Evolutionary conservation across 2,888 invertebrate genomes (phyloP), one percentile per base, ranked within the genome.

Genomic region (Subacronicta megacephala): DNA sequence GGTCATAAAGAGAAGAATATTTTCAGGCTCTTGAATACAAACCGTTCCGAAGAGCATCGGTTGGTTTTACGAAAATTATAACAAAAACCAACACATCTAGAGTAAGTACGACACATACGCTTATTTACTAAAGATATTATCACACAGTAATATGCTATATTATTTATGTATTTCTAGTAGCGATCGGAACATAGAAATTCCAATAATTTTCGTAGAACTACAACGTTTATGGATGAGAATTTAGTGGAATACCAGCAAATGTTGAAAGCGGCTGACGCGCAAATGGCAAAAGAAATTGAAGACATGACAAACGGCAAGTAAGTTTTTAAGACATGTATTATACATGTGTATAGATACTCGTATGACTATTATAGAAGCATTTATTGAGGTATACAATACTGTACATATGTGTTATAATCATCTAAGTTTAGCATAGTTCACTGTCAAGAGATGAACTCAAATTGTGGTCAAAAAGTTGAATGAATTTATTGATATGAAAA

Each of bases 301-400:
- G 96, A 96, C 72, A 97, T 98, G 96, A 96, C 97, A n/a, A 95
- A 97, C 63, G 97, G 97, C 58, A 97, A 97, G 93, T 94, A 81
- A 71, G 90, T 84, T 55, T 23, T 16, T 0, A 15, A 17, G 10
- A 17, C 12, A 12, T 12, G n/a, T n/a, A n/a, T n/a, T n/a, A n/a
- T n/a, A n/a, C n/a, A n/a, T n/a, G n/a, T n/a, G n/a, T n/a, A n/a
- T n/a, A n/a, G n/a, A n/a, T n/a, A n/a, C n/a, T n/a, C n/a, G n/a
- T n/a, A n/a, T n/a, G n/a, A n/a, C n/a, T n/a, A n/a, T n/a, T n/a
- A n/a, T n/a, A n/a, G n/a, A n/a, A n/a, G n/a, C n/a, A n/a, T n/a
- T n/a, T n/a, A n/a, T n/a, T n/a, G n/a, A n/a, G n/a, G n/a, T n/a
- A n/a, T n/a, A n/a, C n/a, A n/a, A n/a, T n/a, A n/a, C n/a, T n/a